These are phyloP conservation scores for Hemiscyllium ocellatum DNA, from an alignment of 2,113 vertebrate genomes.

Conservation along the genomic window DNA sequence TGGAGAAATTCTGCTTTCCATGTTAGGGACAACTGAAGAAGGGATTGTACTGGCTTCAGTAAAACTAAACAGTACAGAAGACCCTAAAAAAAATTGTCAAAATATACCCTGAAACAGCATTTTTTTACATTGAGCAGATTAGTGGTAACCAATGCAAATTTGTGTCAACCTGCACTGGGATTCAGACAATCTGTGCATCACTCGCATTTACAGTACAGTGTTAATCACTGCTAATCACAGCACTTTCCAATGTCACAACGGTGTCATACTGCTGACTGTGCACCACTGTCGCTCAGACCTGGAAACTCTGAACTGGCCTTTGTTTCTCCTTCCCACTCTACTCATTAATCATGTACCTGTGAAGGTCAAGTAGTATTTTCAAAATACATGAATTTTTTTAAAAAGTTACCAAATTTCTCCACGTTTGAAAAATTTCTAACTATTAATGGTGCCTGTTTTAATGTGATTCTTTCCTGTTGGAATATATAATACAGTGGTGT, in stretches of 20 bases:
- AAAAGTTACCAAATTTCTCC: not conserved
- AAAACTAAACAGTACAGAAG: not conserved
- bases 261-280: not conserved
- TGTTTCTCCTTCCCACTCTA: not conserved
- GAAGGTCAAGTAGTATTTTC: not conserved
- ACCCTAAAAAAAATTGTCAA: not conserved
- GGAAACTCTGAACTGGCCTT: not conserved
- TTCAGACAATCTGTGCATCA: not conserved
- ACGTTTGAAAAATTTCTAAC: not conserved
- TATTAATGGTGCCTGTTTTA: not conserved
- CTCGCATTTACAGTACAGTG: not conserved
- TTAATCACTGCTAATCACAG: conserved; percentile 33
- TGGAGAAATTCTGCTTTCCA: not conserved
- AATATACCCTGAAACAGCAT: not conserved
- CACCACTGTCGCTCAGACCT: not conserved
- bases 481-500: not conserved
- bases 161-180: conserved; percentile 1
- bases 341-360: not conserved
- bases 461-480: not conserved
- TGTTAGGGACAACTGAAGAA: not conserved
- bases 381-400: not conserved
- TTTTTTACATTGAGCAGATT: not conserved
- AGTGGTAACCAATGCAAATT: not conserved
- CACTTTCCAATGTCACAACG: not conserved
- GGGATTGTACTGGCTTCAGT: not conserved